These are phyloP conservation scores for Notarius quadriscutis DNA, from an alignment of 2,113 vertebrate species.

Conservation along the genomic window DNA sequence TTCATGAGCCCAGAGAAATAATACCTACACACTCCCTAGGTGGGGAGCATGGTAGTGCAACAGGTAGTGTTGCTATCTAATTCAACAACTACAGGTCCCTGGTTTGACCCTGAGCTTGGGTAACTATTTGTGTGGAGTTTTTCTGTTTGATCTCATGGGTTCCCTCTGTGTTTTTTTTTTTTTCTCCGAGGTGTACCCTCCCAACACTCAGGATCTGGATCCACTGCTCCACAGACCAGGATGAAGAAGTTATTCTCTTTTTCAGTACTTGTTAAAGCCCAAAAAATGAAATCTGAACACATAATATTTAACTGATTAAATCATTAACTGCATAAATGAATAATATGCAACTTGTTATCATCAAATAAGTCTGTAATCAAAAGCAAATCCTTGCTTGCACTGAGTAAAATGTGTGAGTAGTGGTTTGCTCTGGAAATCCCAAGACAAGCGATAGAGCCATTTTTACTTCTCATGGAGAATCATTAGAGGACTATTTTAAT, in stretches of 20 bases:
- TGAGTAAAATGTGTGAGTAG: neutral
- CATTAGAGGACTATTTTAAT: neutral
- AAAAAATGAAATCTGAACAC: neutral
- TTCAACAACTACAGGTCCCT: neutral
- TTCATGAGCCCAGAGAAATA: constrained; percentile 46
- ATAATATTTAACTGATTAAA: neutral
- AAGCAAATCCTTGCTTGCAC: neutral
- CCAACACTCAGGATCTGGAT: neutral
- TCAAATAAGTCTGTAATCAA: neutral
- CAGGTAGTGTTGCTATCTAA: neutral
- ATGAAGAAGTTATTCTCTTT: neutral
- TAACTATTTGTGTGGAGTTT: neutral
- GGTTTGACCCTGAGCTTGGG: neutral
- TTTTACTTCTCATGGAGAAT: neutral
- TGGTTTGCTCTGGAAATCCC: neutral
- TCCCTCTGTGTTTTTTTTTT: neutral
- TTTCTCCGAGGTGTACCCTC: neutral
- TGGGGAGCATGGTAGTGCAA: neutral
- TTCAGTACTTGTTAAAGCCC: neutral
- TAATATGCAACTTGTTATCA: neutral
- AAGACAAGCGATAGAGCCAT: neutral
- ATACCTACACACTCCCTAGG: neutral
- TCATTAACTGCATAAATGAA: neutral
- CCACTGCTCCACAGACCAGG: neutral
- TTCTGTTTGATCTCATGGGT: neutral